Percentiles rank a stretch among this genome's conserved stretches.
Evolutionary conservation across 2,113 vertebrate genomes (phyloP).

Genomic region (Nyctereutes procyonoides): DNA sequence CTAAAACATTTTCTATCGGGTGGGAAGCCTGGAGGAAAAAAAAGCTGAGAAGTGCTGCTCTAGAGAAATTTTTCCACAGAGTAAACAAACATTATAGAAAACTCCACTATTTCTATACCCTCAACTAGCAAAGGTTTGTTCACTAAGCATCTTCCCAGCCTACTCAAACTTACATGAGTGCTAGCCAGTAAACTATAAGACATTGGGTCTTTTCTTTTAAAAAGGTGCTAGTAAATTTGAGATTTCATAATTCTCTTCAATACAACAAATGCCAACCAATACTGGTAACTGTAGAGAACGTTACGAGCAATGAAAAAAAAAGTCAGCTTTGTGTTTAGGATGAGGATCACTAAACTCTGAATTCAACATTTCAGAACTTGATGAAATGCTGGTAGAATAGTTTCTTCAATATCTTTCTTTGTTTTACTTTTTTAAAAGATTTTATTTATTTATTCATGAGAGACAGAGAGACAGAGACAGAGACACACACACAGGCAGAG

Average conservation of each 20-base stretch:
- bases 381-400: neutral
- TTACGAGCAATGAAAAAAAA: neutral
- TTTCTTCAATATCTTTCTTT: constrained; percentile 47
- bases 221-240: neutral
- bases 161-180: constrained; percentile 5
- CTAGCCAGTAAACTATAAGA: constrained; percentile 42
- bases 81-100: constrained; percentile 49
- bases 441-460: no score
- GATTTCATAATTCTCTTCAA: constrained; percentile 43
- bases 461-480: no score
- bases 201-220: neutral
- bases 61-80: neutral
- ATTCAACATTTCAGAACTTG: neutral
- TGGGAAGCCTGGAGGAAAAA: neutral
- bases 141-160: neutral
- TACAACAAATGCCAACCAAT: neutral
- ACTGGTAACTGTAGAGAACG: neutral
- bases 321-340: constrained; percentile 11
- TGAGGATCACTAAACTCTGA: neutral
- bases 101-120: constrained; percentile 28
- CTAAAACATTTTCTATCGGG: neutral
- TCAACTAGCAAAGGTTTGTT: neutral
- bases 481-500: no score
- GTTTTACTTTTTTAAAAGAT: neutral
- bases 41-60: neutral